A percentile compares a stretch with the other conserved stretches of the same genome.
Evolutionary conservation across 2,888 invertebrate species (phyloP).

Genomic region (Tinea trinotella): DNA sequence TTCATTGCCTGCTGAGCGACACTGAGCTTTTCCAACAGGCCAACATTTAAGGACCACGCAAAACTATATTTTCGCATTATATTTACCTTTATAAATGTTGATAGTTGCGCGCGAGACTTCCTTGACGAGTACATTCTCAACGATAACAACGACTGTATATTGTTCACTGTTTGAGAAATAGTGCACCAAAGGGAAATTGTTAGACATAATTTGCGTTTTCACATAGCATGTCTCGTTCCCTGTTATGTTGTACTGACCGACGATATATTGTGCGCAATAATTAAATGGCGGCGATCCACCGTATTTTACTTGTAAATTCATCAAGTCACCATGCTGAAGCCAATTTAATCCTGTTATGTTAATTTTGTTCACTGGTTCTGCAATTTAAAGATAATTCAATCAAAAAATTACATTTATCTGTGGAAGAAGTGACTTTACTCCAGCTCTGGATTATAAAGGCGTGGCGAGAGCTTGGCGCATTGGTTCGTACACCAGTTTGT

Average conservation of each 20-base stretch:
- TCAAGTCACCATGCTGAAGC: conserved; percentile 85
- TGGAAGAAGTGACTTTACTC: not conserved
- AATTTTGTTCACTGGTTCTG: conserved; percentile 81
- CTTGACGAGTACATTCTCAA: conserved; percentile 83
- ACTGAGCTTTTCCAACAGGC: too few relatives aligned
- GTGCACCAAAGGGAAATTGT: conserved; percentile 76
- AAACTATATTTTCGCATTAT: too few relatives aligned
- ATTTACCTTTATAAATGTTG: conserved; percentile 86
- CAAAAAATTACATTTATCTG: conserved; percentile 18
- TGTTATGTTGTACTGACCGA: conserved; percentile 78
- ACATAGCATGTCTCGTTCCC: conserved; percentile 81
- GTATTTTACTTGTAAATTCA: conserved; percentile 80
- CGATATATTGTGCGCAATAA: conserved; percentile 77
- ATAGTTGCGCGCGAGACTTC: conserved; percentile 79
- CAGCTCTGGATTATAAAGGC: conserved; percentile 11
- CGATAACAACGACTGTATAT: conserved; percentile 83
- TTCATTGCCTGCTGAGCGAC: too few relatives aligned
- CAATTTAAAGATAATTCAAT: conserved; percentile 27
- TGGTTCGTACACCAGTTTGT: too few relatives aligned
- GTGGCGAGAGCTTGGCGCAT: too few relatives aligned
- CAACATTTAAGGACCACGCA: too few relatives aligned
- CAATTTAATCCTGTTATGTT: conserved; percentile 83
- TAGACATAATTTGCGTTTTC: conserved; percentile 50
- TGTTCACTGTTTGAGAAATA: conserved; percentile 80
- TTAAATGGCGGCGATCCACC: conserved; percentile 81